These are phyloP conservation scores for Tichodroma muraria DNA, from an alignment of 2,113 vertebrate genomes.

Conservation along the genomic window DNA sequence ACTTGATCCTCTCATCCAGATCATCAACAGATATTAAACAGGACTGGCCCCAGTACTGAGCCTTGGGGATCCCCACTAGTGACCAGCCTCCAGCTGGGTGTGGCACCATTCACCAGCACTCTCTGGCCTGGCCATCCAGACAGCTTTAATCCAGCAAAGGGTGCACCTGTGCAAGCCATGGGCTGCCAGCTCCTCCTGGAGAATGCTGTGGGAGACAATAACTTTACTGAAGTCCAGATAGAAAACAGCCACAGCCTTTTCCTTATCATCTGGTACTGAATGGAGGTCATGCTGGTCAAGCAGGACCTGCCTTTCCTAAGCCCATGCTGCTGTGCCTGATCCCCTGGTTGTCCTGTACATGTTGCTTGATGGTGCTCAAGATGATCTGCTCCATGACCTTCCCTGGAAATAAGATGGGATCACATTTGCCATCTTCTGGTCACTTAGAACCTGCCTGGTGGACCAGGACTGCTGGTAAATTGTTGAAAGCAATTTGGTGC, in stretches of 20 bases:
- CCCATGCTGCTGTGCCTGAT: accelerated
- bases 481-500: background rate
- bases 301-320: background rate
- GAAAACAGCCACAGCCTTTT: background rate
- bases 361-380: background rate
- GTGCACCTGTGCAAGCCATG: background rate
- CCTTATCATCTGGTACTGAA: background rate
- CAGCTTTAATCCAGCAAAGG: background rate
- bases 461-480: background rate
- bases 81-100: background rate
- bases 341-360: background rate
- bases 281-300: background rate
- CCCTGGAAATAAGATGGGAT: background rate
- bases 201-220: background rate
- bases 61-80: background rate
- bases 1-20: background rate
- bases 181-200: background rate
- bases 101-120: background rate
- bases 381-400: background rate
- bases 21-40: background rate
- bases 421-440: background rate
- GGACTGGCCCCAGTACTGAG: too few species aligned
- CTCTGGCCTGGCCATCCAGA: background rate
- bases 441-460: background rate
- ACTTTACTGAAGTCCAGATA: background rate